Percentiles rank a stretch among this genome's conserved stretches.
These are phyloP conservation scores for Chrysolina oricalcia DNA, from an alignment of 2,888 invertebrate genomes.

Conservation along the genomic window DNA sequence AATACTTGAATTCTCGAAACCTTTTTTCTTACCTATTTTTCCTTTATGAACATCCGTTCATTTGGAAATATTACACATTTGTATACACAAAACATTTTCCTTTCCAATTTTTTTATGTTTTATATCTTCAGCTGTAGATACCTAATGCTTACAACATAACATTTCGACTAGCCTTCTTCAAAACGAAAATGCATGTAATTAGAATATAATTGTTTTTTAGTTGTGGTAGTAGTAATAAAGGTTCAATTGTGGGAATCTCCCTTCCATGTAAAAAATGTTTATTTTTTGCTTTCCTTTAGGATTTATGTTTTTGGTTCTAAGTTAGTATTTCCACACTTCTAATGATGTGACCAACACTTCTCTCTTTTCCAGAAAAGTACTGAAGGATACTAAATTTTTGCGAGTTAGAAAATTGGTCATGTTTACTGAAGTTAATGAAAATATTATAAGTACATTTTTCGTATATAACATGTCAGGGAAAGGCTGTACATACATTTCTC, in stretches of 20 bases:
- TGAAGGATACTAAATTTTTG: not conserved
- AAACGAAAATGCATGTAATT: constrained; percentile 22
- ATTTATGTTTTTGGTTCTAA: not conserved
- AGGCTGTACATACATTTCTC: constrained; percentile 52
- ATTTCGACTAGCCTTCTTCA: constrained; percentile 10
- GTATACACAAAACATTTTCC: not conserved
- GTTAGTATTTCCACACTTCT: not conserved
- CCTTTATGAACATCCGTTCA: no score
- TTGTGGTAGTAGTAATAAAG: constrained; percentile 18
- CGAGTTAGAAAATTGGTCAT: not conserved
- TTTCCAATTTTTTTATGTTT: not conserved
- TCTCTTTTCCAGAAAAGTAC: not conserved
- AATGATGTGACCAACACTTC: not conserved
- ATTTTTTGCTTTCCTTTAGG: not conserved
- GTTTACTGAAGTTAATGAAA: not conserved
- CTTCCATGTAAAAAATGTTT: constrained; percentile 6
- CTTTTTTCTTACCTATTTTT: no score
- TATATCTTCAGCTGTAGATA: constrained; percentile 13
- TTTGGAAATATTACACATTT: not conserved
- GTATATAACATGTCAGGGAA: constrained; percentile 35
- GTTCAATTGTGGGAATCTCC: not conserved
- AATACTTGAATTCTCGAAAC: no score
- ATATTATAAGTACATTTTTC: constrained; percentile 7
- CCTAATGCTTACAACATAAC: constrained; percentile 15
- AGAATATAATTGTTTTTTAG: constrained; percentile 22